Evolutionary conservation across 1,140 invertebrate genomes (phyloP), one percentile per base, ranked within the genome.

Genomic region (Drosophila tropicalis): DNA sequence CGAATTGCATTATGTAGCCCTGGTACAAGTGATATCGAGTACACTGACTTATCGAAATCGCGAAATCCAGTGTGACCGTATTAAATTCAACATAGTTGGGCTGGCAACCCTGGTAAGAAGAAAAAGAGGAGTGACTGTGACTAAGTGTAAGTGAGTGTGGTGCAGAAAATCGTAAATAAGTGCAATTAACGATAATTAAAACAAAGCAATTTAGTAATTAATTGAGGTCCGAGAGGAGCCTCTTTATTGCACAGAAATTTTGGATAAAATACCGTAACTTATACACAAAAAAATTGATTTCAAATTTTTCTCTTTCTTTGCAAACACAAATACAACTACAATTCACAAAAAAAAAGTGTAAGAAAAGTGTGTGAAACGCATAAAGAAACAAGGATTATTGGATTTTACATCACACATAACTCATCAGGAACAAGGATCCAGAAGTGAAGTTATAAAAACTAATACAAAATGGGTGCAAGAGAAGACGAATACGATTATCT

Each of bases 401-500:
- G 83, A 83, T 89, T 87, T 89, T 76, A 79, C 68, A 67, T 89
- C 76, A 79, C 68, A 67, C 56, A 65, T 39, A 32, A 70, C 51
- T 72, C 44, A 40, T 68, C 60, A 86, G 44, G 40, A 86, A 78
- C 51, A 41, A 40, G 60, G 44, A 22, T 62, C 39, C 61, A 66
- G 72, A 41, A 81, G 73, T 56, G 70, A 62, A 54, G 63, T 69
- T 71, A 71, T 55, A 67, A 60, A 70, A 62, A 75, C 62, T 29
- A 32, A 68, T 75, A 40, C 34, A 95, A 95, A 94, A 98, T 98
- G 97, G 97, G 96, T 93, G 97, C 96, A 94, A 97, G 98, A 94
- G 98, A 99, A 94, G 98, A 99, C 94, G 98, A 99, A 95, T 99
- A 99, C 94, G 99, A 99, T 95, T 99, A 99, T 96, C 96, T 99